Evolutionary conservation across 1,140 invertebrate species (phyloP), one percentile per base, ranked within the genome.

Genomic region (Brachystomella parvula): DNA sequence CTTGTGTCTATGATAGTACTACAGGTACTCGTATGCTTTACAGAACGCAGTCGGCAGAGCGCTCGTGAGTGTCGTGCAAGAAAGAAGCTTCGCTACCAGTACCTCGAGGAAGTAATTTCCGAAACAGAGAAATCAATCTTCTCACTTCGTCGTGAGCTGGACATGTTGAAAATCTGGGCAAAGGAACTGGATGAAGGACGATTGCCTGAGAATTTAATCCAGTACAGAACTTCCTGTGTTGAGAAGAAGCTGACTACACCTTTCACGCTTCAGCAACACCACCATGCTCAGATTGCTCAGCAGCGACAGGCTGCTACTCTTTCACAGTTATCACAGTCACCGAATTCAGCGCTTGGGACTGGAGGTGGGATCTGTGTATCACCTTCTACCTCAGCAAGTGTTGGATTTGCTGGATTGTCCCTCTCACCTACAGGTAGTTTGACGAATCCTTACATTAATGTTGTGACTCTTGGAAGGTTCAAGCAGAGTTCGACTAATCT

Each of bases 41-140:
- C 77, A 92, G 94, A 98, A 80, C 84, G 94, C 61, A 97, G 94
- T 79, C 83, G 94, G 70, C 94, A 98, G 82, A 96, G 92, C 82
- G 95, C 95, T 68, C 83, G 94, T 74, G 95, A 98, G 82, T 98
- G 94, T 78, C 85, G 95, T 71, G 94, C 94, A 39, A 83, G 95
- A 47, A 98, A 98, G 81, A 98, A 98, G 76, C 83, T 98, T 47
- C 84, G 95, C 29, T 96, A 97, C 78, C 94, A 98, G 79, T 98
- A 98, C 78, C 82, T 98, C 62, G 95, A 98, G 79, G 94, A 98
- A 78, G 79, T 98, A 60, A 94, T 98, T 1, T 83, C 88, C 1
- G 91, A 95, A 77, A 81, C 94, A 67, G 95, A 98, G 78, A 90
- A 94, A 74, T 91, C 94, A n/a, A 93, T 97, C 2, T 81, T 95